Evolutionary conservation across 2,888 invertebrate species (phyloP).

Genomic region (Drosophila neutralis): DNA sequence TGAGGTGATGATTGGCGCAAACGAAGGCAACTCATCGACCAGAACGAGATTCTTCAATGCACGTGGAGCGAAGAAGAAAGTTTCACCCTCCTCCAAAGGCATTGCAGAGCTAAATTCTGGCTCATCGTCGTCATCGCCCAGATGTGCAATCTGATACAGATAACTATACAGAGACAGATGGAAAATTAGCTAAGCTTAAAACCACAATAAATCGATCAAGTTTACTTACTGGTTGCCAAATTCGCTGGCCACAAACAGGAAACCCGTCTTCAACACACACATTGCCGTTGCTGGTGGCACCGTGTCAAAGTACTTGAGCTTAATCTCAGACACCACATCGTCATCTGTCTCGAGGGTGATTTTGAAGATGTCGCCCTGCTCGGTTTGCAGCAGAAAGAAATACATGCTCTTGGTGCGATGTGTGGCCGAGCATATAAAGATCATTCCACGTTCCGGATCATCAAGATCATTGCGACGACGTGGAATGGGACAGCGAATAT

Average conservation of each 20-base stretch:
- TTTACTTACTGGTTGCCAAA: constrained; percentile 99
- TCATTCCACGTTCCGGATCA: constrained; percentile 99
- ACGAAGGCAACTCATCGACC: constrained; percentile 98
- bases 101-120: constrained; percentile 99
- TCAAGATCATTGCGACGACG: constrained; percentile 98
- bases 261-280: constrained; percentile 99
- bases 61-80: constrained; percentile 98
- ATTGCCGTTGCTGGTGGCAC: constrained; percentile 98
- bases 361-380: constrained; percentile 98
- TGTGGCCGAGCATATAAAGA: constrained; percentile 99
- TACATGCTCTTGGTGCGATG: constrained; percentile 99
- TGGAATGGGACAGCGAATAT: constrained; percentile 99
- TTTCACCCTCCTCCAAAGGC: constrained; percentile 99
- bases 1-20: constrained; percentile 94
- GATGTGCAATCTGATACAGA: constrained; percentile 99
- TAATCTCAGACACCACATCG: constrained; percentile 99
- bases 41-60: constrained; percentile 96
- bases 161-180: constrained; percentile 87
- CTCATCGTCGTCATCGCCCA: constrained; percentile 99
- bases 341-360: constrained; percentile 98
- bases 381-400: constrained; percentile 99
- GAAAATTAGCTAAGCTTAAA: not conserved
- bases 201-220: rapidly evolving
- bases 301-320: constrained; percentile 99
- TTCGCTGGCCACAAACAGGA: constrained; percentile 98